These are phyloP conservation scores for Nasua narica DNA, from an alignment of 2,797 vertebrate genomes.

Conservation along the genomic window DNA sequence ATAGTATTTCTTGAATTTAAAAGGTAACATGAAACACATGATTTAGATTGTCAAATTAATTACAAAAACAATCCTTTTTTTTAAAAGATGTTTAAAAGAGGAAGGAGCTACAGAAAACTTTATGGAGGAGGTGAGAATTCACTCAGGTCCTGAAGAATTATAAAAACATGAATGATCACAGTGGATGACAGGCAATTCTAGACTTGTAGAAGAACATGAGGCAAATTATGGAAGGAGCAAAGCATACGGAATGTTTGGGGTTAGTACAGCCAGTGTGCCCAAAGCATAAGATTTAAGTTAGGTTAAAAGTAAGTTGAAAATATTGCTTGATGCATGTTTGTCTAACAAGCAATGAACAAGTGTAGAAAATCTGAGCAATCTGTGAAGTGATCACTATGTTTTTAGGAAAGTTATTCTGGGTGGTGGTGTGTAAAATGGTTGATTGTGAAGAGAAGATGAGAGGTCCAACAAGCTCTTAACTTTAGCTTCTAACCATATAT, in stretches of 20 bases:
- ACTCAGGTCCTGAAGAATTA: neutral
- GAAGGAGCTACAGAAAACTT: neutral
- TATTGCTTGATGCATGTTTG: neutral
- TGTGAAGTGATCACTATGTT: neutral
- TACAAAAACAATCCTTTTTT: neutral
- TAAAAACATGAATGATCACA: neutral
- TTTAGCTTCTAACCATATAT: neutral
- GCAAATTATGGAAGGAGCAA: neutral
- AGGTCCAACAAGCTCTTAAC: neutral
- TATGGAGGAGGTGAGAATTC: neutral
- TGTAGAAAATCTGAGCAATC: neutral
- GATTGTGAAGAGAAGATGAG: neutral
- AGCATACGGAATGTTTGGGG: neutral
- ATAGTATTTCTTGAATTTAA: neutral
- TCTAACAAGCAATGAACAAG: neutral
- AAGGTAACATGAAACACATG: neutral
- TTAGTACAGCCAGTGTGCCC: neutral
- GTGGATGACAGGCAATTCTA: neutral
- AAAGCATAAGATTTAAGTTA: neutral
- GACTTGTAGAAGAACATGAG: neutral
- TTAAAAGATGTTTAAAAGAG: neutral
- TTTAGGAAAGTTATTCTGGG: neutral
- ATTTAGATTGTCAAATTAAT: neutral
- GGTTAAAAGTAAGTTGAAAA: conserved; percentile 11
- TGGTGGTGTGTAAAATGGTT: neutral